A percentile compares a stretch with the other conserved stretches of the same genome.
These are phyloP conservation scores for Spinus pinus DNA, from an alignment of 2,797 vertebrate genomes.

Conservation along the genomic window DNA sequence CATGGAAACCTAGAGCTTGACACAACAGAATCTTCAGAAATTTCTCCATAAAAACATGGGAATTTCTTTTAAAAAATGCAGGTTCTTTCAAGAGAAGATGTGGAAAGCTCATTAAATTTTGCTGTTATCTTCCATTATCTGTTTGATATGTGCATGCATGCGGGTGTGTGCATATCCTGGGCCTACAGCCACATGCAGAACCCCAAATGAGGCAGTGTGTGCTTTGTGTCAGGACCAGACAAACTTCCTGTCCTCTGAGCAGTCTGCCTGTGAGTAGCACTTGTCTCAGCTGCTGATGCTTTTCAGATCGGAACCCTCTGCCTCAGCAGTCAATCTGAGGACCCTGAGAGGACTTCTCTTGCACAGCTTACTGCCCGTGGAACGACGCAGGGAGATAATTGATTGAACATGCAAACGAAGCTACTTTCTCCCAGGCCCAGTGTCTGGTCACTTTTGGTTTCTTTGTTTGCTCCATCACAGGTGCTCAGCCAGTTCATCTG, in stretches of 20 bases:
- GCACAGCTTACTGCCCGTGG: not conserved
- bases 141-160: not conserved
- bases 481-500: not conserved
- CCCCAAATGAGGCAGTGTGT: rapidly evolving
- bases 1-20: not conserved
- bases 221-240: rapidly evolving
- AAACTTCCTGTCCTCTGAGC: too few relatives aligned
- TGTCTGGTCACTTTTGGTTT: not conserved
- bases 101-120: not conserved
- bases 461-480: not conserved
- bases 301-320: not conserved
- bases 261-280: not conserved
- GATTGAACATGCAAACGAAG: not conserved
- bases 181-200: not conserved
- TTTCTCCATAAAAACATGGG: not conserved
- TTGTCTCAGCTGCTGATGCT: not conserved
- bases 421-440: not conserved
- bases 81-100: not conserved
- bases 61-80: not conserved
- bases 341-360: not conserved
- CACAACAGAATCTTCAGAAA: not conserved
- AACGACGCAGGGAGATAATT: not conserved
- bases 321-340: not conserved
- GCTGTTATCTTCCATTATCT: not conserved
- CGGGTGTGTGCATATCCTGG: too few relatives aligned